phyloP scores from a whole-genome alignment of 2,113 vertebrate species.

The Mesitornis unicolor region DNA sequence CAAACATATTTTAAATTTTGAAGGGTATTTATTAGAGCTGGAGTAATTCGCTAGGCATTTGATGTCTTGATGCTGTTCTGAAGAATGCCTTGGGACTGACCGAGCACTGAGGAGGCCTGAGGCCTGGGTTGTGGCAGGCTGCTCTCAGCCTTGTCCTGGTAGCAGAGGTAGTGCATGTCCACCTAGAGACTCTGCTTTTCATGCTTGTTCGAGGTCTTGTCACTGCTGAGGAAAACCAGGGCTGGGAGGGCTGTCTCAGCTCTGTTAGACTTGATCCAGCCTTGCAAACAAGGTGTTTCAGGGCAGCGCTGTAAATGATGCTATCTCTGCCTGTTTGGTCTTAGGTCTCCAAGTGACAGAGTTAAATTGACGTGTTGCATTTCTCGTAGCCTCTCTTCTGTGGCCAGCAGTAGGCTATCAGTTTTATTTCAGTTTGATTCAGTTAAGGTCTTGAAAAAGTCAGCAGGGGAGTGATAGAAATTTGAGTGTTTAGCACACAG shows the following conservation, averaged over 20 bases:
- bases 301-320: background rate
- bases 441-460: background rate
- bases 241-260: background rate
- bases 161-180: background rate
- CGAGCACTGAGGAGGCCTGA: background rate
- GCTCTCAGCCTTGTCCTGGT: background rate
- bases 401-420: background rate
- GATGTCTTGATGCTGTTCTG: background rate
- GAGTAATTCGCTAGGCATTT: background rate
- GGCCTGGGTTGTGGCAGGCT: background rate
- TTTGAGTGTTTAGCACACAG: background rate
- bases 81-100: background rate
- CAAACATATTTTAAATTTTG: constrained; percentile 17
- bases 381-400: background rate
- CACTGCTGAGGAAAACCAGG: background rate
- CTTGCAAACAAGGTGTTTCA: background rate
- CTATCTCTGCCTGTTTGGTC: background rate
- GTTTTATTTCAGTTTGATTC: background rate
- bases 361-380: background rate
- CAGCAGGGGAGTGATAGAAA: background rate
- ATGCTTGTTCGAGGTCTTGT: background rate
- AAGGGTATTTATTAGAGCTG: background rate
- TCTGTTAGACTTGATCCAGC: background rate
- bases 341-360: background rate
- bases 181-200: background rate